Base-by-base conservation (phyloP, 2,113 vertebrate genomes). In the Etheostoma spectabile region DNA sequence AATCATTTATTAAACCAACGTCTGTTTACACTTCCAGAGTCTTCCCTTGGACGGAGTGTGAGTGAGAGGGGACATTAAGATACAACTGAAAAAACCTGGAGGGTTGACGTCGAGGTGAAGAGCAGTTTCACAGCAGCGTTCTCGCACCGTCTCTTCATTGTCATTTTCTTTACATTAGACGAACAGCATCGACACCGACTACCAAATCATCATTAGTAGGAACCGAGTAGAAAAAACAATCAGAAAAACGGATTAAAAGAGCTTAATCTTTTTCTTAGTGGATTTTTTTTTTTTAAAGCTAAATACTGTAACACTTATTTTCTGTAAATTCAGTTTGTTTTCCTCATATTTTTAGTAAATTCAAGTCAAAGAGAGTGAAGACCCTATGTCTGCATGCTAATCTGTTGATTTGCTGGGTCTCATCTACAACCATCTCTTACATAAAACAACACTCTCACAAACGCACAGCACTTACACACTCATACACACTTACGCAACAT, bases 1-100 rank as follows among this genome's bases (percentile, higher is more conserved):
- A 92, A 82, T 90, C 16, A 48, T 93, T 94, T 93, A 94, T 94
- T 93, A 90, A 92, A 90, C 88, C 92, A 90, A 84, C 68, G 12
- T 90, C 82, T 53, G 74, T 89, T 89, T 91, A 83, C 83, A 88
- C 80, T 86, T 81, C 72, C 85, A 84, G 77, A 82, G 69, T 83
- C 83, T 76, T 87, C 79, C 82, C 68, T 89, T 27, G 55, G 70
- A 90, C 85, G 83, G 74, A 80, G 56, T 62, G 85, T 85, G 80
- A 81, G 82, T 88, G 88, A 91, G 73, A 86, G 86, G 81, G 83
- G 89, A 89, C 77, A 67, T 76, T 82, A 84, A 86, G 48, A 63
- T 67, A 86, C 60, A 86, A 90, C 70, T 81, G 67, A 83, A 82
- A 80, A 88, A 79, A 79, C 24, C 67, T 52, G 33, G 66, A 72